Percentiles rank a stretch among this genome's conserved stretches.
Conservation (phyloP, 2,888 invertebrate genomes). For the Latrodectus elegans region DNA sequence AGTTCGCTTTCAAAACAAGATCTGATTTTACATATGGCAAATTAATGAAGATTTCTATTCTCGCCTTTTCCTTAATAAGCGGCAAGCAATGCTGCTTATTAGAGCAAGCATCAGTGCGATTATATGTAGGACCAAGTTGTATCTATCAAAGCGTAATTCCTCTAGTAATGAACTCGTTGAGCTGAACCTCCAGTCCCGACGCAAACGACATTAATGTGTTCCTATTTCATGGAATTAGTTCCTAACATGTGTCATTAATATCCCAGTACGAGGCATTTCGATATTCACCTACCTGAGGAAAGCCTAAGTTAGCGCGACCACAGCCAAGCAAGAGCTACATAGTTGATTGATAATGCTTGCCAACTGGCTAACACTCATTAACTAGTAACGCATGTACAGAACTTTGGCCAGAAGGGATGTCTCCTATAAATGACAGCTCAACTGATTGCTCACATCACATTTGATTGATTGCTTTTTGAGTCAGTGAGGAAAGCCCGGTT, state of each 20-base stretch:
- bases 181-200: slow-evolving; percentile 45
- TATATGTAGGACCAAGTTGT: slow-evolving; percentile 16
- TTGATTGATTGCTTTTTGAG: slow-evolving; percentile 47
- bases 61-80: slow-evolving; percentile 52
- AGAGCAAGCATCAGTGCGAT: slow-evolving; percentile 34
- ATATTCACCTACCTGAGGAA: slow-evolving; percentile 60
- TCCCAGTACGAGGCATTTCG: slow-evolving; percentile 50
- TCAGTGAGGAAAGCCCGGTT: neutral
- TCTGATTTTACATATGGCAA: slow-evolving; percentile 7
- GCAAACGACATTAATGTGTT: slow-evolving; percentile 59
- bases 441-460: slow-evolving; percentile 40
- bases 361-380: slow-evolving; percentile 57
- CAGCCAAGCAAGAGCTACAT: slow-evolving; percentile 22
- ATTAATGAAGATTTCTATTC: slow-evolving; percentile 28
- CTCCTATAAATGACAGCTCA: slow-evolving; percentile 39
- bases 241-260: slow-evolving; percentile 68
- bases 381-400: slow-evolving; percentile 33
- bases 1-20: neutral
- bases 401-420: slow-evolving; percentile 44
- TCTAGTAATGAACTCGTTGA: slow-evolving; percentile 58
- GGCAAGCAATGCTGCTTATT: slow-evolving; percentile 34
- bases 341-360: slow-evolving; percentile 63
- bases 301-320: slow-evolving; percentile 48
- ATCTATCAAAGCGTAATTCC: slow-evolving; percentile 63
- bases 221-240: slow-evolving; percentile 67